These are phyloP conservation scores for Megaustenia siamemsis DNA, from an alignment of 2,888 invertebrate species.

Conservation along the genomic window DNA sequence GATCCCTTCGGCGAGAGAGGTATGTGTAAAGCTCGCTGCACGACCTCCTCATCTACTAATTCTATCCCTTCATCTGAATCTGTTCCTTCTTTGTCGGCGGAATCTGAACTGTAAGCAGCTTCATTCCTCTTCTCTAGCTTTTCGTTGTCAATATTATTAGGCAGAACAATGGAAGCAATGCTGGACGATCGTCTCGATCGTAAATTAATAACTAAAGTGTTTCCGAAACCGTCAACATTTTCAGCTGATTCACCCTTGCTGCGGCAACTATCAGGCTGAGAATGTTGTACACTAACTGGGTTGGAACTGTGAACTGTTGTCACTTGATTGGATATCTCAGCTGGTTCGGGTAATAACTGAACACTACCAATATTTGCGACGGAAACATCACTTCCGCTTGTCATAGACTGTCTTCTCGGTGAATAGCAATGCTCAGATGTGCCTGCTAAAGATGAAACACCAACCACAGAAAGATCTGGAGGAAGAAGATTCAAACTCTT, in stretches of 20 bases:
- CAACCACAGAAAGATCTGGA: conserved; percentile 38
- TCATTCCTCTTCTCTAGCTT: background rate
- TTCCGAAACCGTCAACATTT: conserved; percentile 17
- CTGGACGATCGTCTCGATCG: conserved; percentile 32
- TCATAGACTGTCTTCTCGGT: background rate
- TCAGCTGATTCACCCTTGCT: background rate
- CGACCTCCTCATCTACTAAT: conserved; percentile 37
- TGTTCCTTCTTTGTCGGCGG: background rate
- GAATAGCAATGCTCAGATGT: background rate
- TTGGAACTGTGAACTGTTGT: background rate
- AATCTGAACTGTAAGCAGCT: background rate
- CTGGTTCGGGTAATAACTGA: background rate
- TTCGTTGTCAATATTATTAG: background rate
- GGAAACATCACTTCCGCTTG: background rate
- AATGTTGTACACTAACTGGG: background rate
- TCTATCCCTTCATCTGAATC: conserved; percentile 49
- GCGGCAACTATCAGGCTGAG: background rate
- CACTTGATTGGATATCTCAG: background rate
- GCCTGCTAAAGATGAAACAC: background rate
- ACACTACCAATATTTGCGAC: background rate
- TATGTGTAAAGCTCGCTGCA: background rate
- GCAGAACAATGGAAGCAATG: background rate
- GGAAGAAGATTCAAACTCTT: conserved; percentile 7
- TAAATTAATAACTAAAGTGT: conserved; percentile 35
- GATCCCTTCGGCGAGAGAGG: conserved; percentile 1